phyloP scores from a whole-genome alignment of 2,113 vertebrate genomes.

The Hiodon alosoides region DNA sequence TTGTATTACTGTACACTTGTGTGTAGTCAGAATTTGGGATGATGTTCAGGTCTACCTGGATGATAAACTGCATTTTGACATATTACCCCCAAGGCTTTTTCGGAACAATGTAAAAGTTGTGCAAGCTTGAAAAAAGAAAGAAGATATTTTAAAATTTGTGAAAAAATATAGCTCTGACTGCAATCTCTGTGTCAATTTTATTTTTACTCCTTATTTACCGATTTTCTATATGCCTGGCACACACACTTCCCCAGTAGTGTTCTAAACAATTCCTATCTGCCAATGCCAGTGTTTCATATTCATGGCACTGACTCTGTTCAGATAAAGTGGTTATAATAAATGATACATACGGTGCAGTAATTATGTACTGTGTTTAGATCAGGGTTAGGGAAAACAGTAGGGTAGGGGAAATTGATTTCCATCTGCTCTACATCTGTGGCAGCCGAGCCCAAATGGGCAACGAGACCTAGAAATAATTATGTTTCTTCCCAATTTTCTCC shows the following conservation, averaged over 20 bases:
- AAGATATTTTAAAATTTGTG: conserved; percentile 28
- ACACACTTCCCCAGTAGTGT: not conserved
- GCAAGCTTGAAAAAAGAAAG: conserved; percentile 12
- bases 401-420: not conserved
- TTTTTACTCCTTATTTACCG: conserved; percentile 6
- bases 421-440: not conserved
- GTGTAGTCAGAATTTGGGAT: not conserved
- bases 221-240: not conserved
- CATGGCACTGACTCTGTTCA: not conserved
- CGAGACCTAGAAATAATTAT: not conserved
- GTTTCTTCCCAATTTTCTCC: not conserved
- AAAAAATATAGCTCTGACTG: conserved; percentile 15
- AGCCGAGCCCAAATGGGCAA: not conserved
- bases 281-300: not conserved
- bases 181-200: not conserved
- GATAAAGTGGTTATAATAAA: not conserved
- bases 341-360: not conserved
- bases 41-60: not conserved
- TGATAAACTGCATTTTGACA: conserved; percentile 14
- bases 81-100: not conserved
- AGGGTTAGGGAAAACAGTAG: not conserved
- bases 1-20: not conserved
- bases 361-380: conserved; percentile 16
- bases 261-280: not conserved
- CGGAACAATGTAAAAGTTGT: not conserved